Percentiles rank a stretch among this genome's conserved stretches.
Conservation (phyloP, 2,797 vertebrate species). For the Hipposideros larvatus region DNA sequence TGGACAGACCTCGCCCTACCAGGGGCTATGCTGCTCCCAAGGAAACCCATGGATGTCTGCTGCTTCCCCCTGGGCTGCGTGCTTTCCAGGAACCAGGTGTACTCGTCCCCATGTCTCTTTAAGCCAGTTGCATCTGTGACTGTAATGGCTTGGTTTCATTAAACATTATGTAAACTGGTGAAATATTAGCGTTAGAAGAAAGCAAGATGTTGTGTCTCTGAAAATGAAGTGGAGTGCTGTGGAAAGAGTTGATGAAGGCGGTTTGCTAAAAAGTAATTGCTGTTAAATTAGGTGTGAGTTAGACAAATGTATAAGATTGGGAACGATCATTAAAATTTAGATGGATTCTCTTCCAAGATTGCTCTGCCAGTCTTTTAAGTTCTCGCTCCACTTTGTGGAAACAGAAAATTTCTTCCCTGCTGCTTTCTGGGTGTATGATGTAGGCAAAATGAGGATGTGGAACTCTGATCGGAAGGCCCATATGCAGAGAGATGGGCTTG, state of each 20-base stretch:
- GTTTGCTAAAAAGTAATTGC: conserved; percentile 83
- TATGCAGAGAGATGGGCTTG: neutral
- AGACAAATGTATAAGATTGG: conserved; percentile 85
- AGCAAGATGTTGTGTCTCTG: conserved; percentile 84
- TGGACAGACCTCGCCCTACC: neutral
- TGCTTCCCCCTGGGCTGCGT: neutral
- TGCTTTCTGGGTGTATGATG: conserved; percentile 69
- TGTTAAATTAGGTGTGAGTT: conserved; percentile 84
- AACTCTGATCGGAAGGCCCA: neutral
- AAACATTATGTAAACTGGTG: conserved; percentile 82
- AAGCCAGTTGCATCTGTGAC: conserved; percentile 79
- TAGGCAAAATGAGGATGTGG: conserved; percentile 40
- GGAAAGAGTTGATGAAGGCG: conserved; percentile 84
- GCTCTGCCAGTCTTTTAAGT: conserved; percentile 79
- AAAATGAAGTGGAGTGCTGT: conserved; percentile 76
- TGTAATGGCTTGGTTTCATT: conserved; percentile 81
- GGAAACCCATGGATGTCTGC: neutral
- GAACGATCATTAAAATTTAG: conserved; percentile 85
- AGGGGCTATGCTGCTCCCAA: neutral
- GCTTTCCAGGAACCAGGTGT: conserved; percentile 77
- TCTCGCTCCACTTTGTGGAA: conserved; percentile 72
- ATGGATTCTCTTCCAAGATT: conserved; percentile 84
- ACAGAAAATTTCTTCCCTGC: conserved; percentile 69
- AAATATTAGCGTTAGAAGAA: conserved; percentile 80
- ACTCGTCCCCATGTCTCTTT: conserved; percentile 56